Conservation (phyloP, 2,888 invertebrate species). For the Campoletis raptor region DNA sequence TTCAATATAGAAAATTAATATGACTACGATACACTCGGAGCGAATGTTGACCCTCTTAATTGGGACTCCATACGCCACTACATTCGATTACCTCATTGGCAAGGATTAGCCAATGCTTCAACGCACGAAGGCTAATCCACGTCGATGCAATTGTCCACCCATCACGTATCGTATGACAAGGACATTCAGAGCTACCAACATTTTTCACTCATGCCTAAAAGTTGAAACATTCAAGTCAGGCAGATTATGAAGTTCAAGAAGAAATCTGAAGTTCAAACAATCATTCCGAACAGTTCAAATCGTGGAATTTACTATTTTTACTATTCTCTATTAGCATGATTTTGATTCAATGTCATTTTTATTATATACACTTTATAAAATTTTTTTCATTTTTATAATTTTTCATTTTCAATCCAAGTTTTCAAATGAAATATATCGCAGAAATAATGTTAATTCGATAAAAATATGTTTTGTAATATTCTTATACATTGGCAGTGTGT, state of each 20-base stretch:
- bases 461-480: not conserved
- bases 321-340: not conserved
- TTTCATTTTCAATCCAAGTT: not conserved
- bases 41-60: slow-evolving; percentile 58
- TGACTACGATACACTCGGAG: not conserved
- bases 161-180: slow-evolving; percentile 59
- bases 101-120: slow-evolving; percentile 55
- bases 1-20: not conserved
- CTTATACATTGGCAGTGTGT: not conserved
- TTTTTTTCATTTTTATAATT: not conserved
- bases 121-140: slow-evolving; percentile 15
- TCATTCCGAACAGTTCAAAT: not conserved
- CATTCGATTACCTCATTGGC: slow-evolving; percentile 55
- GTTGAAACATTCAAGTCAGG: not conserved
- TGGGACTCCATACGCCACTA: slow-evolving; percentile 34
- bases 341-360: not conserved
- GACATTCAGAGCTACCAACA: slow-evolving; percentile 8
- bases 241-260: slow-evolving; percentile 8
- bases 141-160: slow-evolving; percentile 39
- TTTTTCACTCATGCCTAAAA: not conserved
- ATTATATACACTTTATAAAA: not conserved
- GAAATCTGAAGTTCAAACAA: not conserved
- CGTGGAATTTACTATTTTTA: not conserved
- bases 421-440: not conserved
- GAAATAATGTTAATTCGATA: not conserved